Conservation (phyloP, 2,888 invertebrate genomes). For the Unio delphinus region DNA sequence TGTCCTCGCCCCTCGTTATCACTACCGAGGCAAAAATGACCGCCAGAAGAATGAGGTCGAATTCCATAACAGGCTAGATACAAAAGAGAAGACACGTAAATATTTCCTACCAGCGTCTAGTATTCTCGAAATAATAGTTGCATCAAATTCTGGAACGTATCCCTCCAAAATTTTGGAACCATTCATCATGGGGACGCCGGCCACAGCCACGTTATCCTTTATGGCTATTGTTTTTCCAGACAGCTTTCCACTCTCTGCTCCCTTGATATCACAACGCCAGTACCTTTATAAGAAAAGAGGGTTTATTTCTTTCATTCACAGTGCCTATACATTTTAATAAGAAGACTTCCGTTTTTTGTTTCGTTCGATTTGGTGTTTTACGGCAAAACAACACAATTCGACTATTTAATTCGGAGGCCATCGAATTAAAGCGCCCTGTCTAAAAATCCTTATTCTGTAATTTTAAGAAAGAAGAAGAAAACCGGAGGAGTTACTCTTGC, state of each 20-base stretch:
- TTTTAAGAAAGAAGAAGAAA: background rate
- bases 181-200: conserved; percentile 65
- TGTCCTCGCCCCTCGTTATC: too few species aligned
- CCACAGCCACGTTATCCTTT: conserved; percentile 64
- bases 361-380: too few species aligned
- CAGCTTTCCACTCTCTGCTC: conserved; percentile 52
- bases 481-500: background rate
- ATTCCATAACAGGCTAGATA: too few species aligned
- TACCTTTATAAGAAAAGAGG: conserved; percentile 44
- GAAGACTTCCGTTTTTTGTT: too few species aligned
- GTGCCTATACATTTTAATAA: too few species aligned
- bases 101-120: conserved; percentile 56
- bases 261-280: conserved; percentile 57
- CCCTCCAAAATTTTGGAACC: conserved; percentile 56
- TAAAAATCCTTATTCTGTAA: too few species aligned
- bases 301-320: too few species aligned
- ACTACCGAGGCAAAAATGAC: too few species aligned
- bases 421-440: too few species aligned
- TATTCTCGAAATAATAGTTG: conserved; percentile 61
- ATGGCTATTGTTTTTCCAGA: conserved; percentile 60
- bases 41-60: too few species aligned
- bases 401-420: too few species aligned
- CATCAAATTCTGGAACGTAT: conserved; percentile 63
- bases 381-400: too few species aligned
- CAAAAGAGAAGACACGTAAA: background rate